Evolutionary conservation across 92 coral and sea anemone genomes (phyloP).

Genomic region (Epizoanthus rinbou): DNA sequence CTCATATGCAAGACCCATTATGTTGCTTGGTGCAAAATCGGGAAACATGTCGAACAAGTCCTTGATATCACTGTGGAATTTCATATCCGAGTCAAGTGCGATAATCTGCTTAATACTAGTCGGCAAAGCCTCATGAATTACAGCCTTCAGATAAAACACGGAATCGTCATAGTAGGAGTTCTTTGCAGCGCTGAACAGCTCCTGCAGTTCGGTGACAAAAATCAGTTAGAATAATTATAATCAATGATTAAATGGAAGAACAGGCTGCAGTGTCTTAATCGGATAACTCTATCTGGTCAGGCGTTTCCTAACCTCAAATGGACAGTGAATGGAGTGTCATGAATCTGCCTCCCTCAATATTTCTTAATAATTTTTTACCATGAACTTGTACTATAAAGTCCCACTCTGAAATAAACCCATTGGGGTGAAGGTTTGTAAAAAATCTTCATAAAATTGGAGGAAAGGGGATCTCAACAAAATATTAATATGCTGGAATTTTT

Average conservation of each 20-base stretch:
- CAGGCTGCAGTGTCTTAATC: neutral
- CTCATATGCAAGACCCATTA: slow-evolving; percentile 83
- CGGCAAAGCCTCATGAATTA: slow-evolving; percentile 70
- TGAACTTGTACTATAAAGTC: no score
- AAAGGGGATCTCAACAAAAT: no score
- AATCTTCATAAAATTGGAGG: no score
- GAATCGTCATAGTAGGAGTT: slow-evolving; percentile 78
- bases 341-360: no score
- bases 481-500: no score
- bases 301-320: no score
- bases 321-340: no score
- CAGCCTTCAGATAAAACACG: slow-evolving; percentile 82
- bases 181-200: slow-evolving; percentile 53
- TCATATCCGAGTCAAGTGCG: slow-evolving; percentile 81
- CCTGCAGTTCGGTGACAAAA: slow-evolving; percentile 45
- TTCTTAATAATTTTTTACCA: no score
- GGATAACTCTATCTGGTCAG: no score
- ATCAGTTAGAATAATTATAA: neutral
- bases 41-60: slow-evolving; percentile 78
- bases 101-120: slow-evolving; percentile 56
- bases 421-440: no score
- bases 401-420: no score
- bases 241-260: neutral
- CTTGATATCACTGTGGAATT: slow-evolving; percentile 82
- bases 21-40: slow-evolving; percentile 62